Evolutionary conservation across 2,888 invertebrate species (phyloP).

Genomic region (Pediacus dermestoides): DNA sequence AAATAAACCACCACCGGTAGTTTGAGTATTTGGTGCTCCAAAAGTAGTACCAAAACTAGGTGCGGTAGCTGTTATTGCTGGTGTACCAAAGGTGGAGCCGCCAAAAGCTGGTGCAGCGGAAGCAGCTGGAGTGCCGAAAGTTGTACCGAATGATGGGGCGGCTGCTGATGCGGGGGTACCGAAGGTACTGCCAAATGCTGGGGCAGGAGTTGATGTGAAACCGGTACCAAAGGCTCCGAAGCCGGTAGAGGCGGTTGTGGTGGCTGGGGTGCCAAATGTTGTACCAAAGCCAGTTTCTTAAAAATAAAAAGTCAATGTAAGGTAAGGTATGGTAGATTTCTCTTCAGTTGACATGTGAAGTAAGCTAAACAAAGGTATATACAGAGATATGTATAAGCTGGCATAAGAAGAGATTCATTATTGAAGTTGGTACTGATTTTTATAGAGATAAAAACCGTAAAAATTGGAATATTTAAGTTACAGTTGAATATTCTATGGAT

Average conservation of each 20-base stretch:
- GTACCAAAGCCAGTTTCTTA: conserved; percentile 49
- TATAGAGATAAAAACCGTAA: too few species aligned
- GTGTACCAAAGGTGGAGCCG: conserved; percentile 28
- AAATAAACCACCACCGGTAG: conserved; percentile 20
- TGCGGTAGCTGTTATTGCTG: too few species aligned
- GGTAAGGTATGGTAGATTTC: too few species aligned
- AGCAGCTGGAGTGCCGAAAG: conserved; percentile 33
- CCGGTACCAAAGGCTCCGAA: conserved; percentile 43
- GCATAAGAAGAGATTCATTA: too few species aligned
- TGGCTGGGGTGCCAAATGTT: conserved; percentile 34
- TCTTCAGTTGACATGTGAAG: too few species aligned
- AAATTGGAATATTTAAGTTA: too few species aligned
- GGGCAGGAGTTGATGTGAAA: conserved; percentile 29
- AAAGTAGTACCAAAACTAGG: conserved; percentile 48
- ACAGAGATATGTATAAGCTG: too few species aligned
- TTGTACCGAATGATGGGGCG: conserved; percentile 39
- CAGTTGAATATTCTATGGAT: too few species aligned
- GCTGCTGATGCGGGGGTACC: conserved; percentile 39
- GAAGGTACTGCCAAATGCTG: conserved; percentile 36
- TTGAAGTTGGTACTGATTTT: too few species aligned
- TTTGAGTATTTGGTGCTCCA: conserved; percentile 37
- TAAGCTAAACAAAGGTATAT: too few species aligned
- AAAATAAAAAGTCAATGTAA: conserved; percentile 17
- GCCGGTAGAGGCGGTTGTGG: conserved; percentile 38
- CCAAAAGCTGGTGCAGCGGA: conserved; percentile 28